Conservation (phyloP, 2,113 vertebrate genomes). For the Todiramphus chloris region DNA sequence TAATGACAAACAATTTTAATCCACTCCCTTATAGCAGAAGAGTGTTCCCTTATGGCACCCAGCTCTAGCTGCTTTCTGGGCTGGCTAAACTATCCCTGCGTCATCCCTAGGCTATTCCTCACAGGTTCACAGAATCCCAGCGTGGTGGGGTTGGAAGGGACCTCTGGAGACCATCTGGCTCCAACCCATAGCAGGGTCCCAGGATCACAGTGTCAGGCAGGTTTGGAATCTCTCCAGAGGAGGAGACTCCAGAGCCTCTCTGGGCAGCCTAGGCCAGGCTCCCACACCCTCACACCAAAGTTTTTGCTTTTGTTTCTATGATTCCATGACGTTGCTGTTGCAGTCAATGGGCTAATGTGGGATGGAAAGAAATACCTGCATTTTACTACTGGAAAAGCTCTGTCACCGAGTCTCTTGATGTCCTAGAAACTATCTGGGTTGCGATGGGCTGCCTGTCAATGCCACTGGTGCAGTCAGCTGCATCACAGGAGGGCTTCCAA, state of each 20-base stretch:
- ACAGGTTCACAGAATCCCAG: not conserved
- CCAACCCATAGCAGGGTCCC: not conserved
- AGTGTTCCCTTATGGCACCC: not conserved
- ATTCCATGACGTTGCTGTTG: not conserved
- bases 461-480: not conserved
- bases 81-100: not conserved
- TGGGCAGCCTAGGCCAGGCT: not conserved
- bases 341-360: not conserved
- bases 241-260: not conserved
- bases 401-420: not conserved
- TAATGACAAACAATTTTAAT: not conserved
- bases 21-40: not conserved
- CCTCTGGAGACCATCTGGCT: not conserved
- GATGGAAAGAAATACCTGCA: not conserved
- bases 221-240: not conserved
- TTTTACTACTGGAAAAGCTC: not conserved
- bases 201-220: not conserved
- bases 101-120: not conserved
- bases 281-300: not conserved
- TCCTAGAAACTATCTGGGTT: not conserved
- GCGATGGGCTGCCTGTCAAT: not conserved
- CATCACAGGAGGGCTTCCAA: not conserved
- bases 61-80: not conserved
- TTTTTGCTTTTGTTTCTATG: not conserved
- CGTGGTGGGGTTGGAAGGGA: not conserved